Percentiles rank a stretch among this genome's conserved stretches.
phyloP scores from a whole-genome alignment of 2,888 invertebrate genomes.

The Nemotelus nigrinus region DNA sequence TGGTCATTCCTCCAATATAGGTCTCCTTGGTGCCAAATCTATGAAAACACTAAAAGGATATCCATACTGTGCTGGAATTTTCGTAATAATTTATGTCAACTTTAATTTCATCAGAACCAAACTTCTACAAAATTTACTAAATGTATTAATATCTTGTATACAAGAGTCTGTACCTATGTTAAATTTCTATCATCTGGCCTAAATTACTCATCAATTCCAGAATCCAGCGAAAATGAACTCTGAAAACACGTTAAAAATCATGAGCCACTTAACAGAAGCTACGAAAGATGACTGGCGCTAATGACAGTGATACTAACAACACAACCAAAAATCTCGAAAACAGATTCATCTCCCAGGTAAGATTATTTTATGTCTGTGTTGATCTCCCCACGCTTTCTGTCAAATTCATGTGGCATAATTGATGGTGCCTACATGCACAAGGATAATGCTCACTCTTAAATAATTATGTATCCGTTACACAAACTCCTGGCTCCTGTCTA shows the following conservation, averaged over 20 bases:
- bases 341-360: neutral
- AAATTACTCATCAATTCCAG: too few species aligned
- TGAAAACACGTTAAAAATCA: neutral
- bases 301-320: neutral
- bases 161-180: too few species aligned
- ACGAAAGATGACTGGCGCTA: neutral
- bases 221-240: too few species aligned
- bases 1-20: too few species aligned
- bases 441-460: conserved; percentile 32
- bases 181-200: too few species aligned
- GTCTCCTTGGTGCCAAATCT: too few species aligned
- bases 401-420: conserved; percentile 3
- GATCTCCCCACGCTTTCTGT: conserved; percentile 12
- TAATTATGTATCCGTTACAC: conserved; percentile 43
- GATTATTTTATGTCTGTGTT: conserved; percentile 27
- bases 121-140: too few species aligned
- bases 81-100: too few species aligned
- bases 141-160: too few species aligned
- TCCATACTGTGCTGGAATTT: too few species aligned
- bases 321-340: neutral
- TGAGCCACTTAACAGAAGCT: neutral
- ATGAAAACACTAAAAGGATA: too few species aligned
- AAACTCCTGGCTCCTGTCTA: conserved; percentile 39
- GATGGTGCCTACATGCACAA: conserved; percentile 16
- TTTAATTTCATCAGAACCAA: too few species aligned